These are phyloP conservation scores for Chrysolina haemoptera DNA, from an alignment of 2,888 invertebrate genomes.

Conservation along the genomic window DNA sequence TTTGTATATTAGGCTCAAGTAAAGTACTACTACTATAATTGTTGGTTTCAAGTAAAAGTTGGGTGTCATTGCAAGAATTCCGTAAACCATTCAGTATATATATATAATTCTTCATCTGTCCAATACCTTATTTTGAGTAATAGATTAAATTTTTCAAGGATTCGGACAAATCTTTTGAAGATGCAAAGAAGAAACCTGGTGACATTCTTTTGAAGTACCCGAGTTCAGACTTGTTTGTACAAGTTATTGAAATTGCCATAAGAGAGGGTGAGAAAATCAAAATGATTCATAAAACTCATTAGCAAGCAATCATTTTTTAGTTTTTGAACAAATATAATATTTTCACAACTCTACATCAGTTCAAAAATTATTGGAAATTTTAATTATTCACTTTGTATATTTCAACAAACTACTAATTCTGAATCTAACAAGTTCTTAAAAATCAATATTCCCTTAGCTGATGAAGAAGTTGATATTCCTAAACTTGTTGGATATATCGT, in stretches of 20 bases:
- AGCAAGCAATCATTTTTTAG: neutral
- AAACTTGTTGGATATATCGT: constrained; percentile 55
- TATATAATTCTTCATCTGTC: no score
- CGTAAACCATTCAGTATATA: no score
- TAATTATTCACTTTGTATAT: neutral
- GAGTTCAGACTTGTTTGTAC: constrained; percentile 52
- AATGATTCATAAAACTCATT: neutral
- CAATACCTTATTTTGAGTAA: no score
- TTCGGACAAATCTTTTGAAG: constrained; percentile 51
- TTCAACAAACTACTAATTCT: no score
- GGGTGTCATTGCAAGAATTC: no score
- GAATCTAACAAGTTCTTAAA: neutral
- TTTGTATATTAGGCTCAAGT: no score
- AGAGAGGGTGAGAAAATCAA: constrained; percentile 48
- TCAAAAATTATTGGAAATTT: no score
- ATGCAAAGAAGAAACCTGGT: constrained; percentile 51
- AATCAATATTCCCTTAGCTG: constrained; percentile 45
- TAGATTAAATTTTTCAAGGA: constrained; percentile 45
- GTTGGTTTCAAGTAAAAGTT: no score
- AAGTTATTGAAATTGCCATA: constrained; percentile 51
- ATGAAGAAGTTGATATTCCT: constrained; percentile 50
- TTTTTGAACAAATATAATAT: neutral
- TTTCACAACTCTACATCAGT: no score
- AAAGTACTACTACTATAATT: no score
- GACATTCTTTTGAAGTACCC: constrained; percentile 37